A percentile compares a stretch with the other conserved stretches of the same genome.
Evolutionary conservation across 2,797 vertebrate species (phyloP).

Genomic region (Tragelaphus oryx): DNA sequence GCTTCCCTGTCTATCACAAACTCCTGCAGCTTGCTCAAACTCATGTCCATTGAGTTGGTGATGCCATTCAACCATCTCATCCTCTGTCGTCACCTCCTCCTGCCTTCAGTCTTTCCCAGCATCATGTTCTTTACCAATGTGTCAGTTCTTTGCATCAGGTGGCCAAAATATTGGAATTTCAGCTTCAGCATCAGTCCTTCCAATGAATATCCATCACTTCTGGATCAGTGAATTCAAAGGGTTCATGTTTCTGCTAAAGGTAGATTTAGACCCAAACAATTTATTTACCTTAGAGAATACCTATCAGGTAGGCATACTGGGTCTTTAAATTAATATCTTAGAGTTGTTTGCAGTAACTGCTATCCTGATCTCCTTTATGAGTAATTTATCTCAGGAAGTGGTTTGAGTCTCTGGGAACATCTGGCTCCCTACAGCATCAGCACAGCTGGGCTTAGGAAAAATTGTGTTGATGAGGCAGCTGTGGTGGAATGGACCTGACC

Average conservation of each 20-base stretch:
- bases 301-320: background rate
- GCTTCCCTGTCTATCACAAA: background rate
- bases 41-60: background rate
- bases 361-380: background rate
- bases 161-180: background rate
- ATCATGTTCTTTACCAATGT: background rate
- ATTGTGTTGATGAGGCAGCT: background rate
- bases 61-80: background rate
- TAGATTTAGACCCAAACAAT: background rate
- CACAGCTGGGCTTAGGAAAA: background rate
- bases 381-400: constrained; percentile 40
- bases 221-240: background rate
- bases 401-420: constrained; percentile 1
- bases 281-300: background rate
- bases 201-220: background rate
- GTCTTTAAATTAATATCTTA: background rate
- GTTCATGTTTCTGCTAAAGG: background rate
- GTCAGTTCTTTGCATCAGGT: background rate
- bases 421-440: background rate
- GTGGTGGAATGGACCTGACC: background rate
- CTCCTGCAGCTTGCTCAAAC: background rate
- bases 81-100: background rate
- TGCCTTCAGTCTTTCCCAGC: background rate
- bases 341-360: background rate
- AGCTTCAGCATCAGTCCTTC: background rate